Evolutionary conservation across 2,113 vertebrate species (phyloP), one percentile per base, ranked within the genome.

Genomic region (Platichthys stellatus): DNA sequence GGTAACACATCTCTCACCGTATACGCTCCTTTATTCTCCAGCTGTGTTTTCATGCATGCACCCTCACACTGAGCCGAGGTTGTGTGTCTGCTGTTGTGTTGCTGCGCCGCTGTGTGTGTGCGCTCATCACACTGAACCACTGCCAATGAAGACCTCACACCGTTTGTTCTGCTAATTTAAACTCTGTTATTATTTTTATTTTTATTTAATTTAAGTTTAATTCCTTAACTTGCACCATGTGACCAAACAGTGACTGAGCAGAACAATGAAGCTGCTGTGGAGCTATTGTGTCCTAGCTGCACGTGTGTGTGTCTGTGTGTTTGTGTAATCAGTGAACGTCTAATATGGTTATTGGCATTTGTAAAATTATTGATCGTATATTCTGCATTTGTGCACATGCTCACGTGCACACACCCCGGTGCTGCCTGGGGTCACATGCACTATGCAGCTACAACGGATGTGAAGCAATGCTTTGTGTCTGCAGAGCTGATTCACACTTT

Each of bases 381-480:
- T n/a, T 20, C 14, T 59, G 8, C 57, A 0, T 72, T 28, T 68
- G 3, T 53, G 4, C 7, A 65, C 20, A 67, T n/a, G 54, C 45
- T 53, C 65, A 68, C 49, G 69, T 45, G 64, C 76, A 63, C 67
- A 0, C 62, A 3, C 23, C n/a, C 49, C 5, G 2, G 63, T 51
- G 0, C 17, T 18, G 21, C 56, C 47, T 66, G 67, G 0, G 20
- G 26, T n/a, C 63, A 43, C 47, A 23, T 71, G 69, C 31, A 20
- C 67, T 3, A 23, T 23, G 35, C 76, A 59, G 60, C 2, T 53
- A 65, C n/a, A 31, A 31, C 24, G 59, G 40, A 43, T 31, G 70
- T 35, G n/a, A 35, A 54, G 69, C 24, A 21, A n/a, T 18, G 84
- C 82, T 87, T 83, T 85, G 80, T 87, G 86, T 90, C 76, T 88